phyloP scores from a whole-genome alignment of 2,113 vertebrate genomes.

The Dermatemys mawii region DNA sequence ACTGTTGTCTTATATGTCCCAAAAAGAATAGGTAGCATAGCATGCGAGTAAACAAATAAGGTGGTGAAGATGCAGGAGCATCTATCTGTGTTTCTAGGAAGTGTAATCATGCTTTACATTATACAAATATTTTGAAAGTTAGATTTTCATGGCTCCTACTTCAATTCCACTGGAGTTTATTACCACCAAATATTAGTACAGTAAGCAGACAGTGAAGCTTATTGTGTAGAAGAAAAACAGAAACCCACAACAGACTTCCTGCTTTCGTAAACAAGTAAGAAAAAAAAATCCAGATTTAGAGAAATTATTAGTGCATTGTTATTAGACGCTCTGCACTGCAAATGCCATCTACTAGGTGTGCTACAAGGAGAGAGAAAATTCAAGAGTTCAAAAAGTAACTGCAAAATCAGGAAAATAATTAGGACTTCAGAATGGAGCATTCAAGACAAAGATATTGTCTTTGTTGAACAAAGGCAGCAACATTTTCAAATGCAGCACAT shows the following conservation, averaged over 20 bases:
- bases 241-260: slow-evolving; percentile 81
- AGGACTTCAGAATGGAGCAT: neutral
- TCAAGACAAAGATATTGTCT: neutral
- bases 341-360: slow-evolving; percentile 57
- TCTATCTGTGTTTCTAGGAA: neutral
- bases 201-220: slow-evolving; percentile 79
- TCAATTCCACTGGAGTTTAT: slow-evolving; percentile 76
- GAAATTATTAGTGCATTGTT: slow-evolving; percentile 73
- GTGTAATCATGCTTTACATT: slow-evolving; percentile 68
- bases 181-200: slow-evolving; percentile 76
- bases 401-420: neutral
- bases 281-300: slow-evolving; percentile 54
- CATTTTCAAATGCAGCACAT: neutral
- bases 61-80: neutral
- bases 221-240: slow-evolving; percentile 81
- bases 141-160: slow-evolving; percentile 76
- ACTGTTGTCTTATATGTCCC: neutral
- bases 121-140: slow-evolving; percentile 79
- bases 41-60: neutral
- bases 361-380: neutral
- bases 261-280: slow-evolving; percentile 79
- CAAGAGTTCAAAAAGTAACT: neutral
- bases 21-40: neutral
- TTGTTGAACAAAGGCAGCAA: neutral
- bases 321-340: slow-evolving; percentile 60